These are phyloP conservation scores for Trematocara caparti DNA, from an alignment of 2,797 vertebrate species.

Conservation along the genomic window DNA sequence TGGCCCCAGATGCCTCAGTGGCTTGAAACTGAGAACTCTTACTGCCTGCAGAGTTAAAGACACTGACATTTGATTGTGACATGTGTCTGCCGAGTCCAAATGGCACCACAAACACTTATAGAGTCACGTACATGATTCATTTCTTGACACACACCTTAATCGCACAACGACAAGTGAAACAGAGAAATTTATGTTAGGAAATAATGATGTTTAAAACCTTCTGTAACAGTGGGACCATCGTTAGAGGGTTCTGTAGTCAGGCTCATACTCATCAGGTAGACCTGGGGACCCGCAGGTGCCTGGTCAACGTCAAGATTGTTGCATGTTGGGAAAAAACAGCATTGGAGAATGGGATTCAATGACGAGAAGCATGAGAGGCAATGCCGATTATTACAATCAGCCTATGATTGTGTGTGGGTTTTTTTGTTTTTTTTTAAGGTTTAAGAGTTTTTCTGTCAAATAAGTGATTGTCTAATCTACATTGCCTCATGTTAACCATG, in stretches of 20 bases:
- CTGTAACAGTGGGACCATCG: slow-evolving; percentile 73
- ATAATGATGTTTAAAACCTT: slow-evolving; percentile 68
- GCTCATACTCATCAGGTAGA: slow-evolving; percentile 78
- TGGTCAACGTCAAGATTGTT: slow-evolving; percentile 49
- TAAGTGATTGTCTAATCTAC: background rate
- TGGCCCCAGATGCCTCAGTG: background rate
- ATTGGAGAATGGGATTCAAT: slow-evolving; percentile 29
- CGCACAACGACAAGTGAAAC: slow-evolving; percentile 31
- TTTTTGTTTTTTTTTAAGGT: background rate
- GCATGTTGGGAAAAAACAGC: slow-evolving; percentile 47
- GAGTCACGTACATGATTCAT: background rate
- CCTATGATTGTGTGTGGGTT: accelerated
- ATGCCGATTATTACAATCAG: background rate
- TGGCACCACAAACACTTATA: slow-evolving; percentile 13
- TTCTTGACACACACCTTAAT: slow-evolving; percentile 19
- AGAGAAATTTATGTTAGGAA: slow-evolving; percentile 33
- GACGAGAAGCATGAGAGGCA: slow-evolving; percentile 14
- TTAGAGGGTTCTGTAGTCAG: slow-evolving; percentile 74
- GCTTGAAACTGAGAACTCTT: background rate
- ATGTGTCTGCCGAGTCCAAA: background rate
- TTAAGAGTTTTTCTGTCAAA: background rate
- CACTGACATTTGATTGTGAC: background rate
- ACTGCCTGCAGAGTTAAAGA: background rate
- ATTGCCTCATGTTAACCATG: slow-evolving; percentile 3
- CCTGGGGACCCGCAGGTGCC: slow-evolving; percentile 66